These are phyloP conservation scores for Protobothrops flavoviridis DNA, from an alignment of 2,113 vertebrate genomes.

Conservation along the genomic window DNA sequence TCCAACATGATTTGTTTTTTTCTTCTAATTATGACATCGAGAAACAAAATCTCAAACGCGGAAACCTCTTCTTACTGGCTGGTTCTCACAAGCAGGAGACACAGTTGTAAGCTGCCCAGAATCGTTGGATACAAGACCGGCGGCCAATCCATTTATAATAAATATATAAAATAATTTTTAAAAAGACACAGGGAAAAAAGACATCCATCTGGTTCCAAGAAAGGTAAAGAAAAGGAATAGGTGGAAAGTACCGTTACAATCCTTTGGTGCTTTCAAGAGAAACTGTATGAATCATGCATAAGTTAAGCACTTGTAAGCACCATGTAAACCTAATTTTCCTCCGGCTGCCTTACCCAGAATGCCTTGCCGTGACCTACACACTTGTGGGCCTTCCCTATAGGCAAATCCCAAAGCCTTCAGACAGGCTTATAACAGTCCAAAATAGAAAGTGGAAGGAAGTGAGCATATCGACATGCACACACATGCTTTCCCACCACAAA, in stretches of 20 bases:
- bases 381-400: conserved; percentile 25
- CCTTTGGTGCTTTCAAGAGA: neutral
- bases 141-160: neutral
- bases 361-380: neutral
- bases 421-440: conserved; percentile 23
- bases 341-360: neutral
- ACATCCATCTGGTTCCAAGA: neutral
- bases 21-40: neutral
- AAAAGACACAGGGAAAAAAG: neutral
- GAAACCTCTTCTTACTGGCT: neutral
- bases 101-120: too few species aligned
- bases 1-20: neutral
- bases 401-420: conserved; percentile 23
- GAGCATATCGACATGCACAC: neutral
- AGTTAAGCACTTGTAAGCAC: neutral
- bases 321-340: conserved; percentile 1
- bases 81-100: neutral
- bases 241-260: neutral
- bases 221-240: neutral
- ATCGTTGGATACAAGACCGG: neutral
- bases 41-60: neutral
- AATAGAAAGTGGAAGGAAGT: conserved; percentile 43
- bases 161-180: neutral
- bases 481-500: neutral
- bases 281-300: conserved; percentile 7